A percentile compares a stretch with the other conserved stretches of the same genome.
phyloP scores from a whole-genome alignment of 1,140 invertebrate species.

The Ganaspis sp. region DNA sequence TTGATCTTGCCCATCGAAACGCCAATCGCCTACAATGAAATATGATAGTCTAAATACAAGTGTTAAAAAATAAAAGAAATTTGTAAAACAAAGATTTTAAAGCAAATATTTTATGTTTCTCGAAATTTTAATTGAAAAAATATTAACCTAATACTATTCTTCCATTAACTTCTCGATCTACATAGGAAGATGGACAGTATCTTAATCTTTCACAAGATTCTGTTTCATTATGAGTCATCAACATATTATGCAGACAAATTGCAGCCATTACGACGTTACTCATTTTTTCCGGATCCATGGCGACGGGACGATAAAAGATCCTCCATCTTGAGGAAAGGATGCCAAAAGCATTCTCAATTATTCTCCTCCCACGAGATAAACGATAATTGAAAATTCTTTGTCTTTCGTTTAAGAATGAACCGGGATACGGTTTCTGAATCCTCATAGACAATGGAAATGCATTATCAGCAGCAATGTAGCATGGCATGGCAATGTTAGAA shows the following conservation, averaged over 20 bases:
- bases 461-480: constrained; percentile 71
- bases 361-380: background rate
- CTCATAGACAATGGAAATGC: constrained; percentile 69
- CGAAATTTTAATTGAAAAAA: too few relatives aligned
- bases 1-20: too few relatives aligned
- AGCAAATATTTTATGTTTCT: too few relatives aligned
- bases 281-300: background rate
- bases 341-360: constrained; percentile 32
- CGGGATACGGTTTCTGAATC: constrained; percentile 70
- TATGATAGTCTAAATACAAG: too few relatives aligned
- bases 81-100: too few relatives aligned
- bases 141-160: too few relatives aligned
- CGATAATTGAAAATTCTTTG: constrained; percentile 36
- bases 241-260: background rate
- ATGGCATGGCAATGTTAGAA: constrained; percentile 31
- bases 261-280: background rate
- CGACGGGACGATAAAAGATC: background rate
- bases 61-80: too few relatives aligned
- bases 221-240: too few relatives aligned
- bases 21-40: too few relatives aligned
- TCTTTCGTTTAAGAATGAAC: background rate
- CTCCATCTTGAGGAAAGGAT: background rate
- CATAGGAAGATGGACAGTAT: too few relatives aligned
- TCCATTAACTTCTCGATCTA: too few relatives aligned
- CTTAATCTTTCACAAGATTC: too few relatives aligned